These are phyloP conservation scores for Clarias platycephalus DNA, from an alignment of 2,797 vertebrate species.

Conservation along the genomic window DNA sequence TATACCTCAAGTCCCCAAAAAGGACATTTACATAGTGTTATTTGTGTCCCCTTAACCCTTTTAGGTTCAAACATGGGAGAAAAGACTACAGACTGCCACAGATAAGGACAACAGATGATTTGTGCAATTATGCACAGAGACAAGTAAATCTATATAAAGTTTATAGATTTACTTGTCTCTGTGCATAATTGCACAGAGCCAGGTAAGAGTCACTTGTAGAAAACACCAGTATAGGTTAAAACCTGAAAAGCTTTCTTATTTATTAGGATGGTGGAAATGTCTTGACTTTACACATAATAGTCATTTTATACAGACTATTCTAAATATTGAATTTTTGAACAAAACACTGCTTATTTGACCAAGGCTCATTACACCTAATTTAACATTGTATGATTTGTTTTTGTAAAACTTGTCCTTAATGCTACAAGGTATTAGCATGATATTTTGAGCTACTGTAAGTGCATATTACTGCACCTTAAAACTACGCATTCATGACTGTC, in stretches of 20 bases:
- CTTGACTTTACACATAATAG: background rate
- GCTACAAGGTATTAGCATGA: background rate
- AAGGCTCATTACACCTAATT: background rate
- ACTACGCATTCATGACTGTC: background rate
- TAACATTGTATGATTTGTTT: background rate
- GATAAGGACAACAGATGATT: constrained; percentile 57
- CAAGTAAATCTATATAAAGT: constrained; percentile 62
- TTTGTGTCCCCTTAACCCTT: background rate
- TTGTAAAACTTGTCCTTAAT: background rate
- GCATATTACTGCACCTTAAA: background rate
- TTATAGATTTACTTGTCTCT: no score
- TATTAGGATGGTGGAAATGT: background rate
- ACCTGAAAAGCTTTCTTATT: background rate
- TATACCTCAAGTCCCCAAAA: no score
- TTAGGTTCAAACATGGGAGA: constrained; percentile 71
- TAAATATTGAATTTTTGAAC: background rate
- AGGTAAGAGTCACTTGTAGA: constrained; percentile 31
- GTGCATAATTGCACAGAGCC: no score
- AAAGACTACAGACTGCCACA: constrained; percentile 62
- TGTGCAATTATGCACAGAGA: constrained; percentile 61
- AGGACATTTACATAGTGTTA: background rate
- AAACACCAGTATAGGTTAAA: background rate
- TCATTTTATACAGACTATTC: background rate
- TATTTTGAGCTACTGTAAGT: background rate
- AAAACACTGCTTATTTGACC: background rate